These are phyloP conservation scores for Noturus placidus DNA, from an alignment of 2,113 vertebrate genomes.

Conservation along the genomic window DNA sequence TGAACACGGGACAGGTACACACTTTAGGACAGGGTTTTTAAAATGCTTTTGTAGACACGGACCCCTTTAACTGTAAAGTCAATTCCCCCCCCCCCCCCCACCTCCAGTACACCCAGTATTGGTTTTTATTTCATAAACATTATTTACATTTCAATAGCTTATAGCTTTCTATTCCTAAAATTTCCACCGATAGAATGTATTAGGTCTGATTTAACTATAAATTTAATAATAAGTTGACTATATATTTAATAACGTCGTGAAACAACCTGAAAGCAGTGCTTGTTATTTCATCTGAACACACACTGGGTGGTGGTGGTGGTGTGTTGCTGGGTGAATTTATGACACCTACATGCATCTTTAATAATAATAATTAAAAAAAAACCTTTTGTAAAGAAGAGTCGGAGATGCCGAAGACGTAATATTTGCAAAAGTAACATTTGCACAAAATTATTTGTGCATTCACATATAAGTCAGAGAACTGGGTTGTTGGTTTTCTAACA, in stretches of 20 bases:
- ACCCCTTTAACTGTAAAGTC: neutral
- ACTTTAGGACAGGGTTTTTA: neutral
- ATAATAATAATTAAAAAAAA: neutral
- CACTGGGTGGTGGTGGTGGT: neutral
- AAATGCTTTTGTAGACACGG: neutral
- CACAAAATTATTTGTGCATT: neutral
- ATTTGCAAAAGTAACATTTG: neutral
- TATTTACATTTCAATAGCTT: neutral
- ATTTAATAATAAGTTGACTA: too few relatives aligned
- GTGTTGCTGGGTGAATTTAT: neutral
- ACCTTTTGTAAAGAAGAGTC: neutral
- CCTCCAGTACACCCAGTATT: neutral
- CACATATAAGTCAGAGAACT: neutral
- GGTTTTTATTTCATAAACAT: neutral
- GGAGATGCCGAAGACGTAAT: neutral
- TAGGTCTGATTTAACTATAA: neutral
- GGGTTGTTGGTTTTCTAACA: neutral
- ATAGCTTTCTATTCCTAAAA: neutral
- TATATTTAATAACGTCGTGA: too few relatives aligned
- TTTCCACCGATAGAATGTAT: neutral
- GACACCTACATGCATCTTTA: neutral
- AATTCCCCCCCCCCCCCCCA: neutral
- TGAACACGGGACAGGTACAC: neutral
- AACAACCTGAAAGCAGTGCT: neutral
- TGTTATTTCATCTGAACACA: neutral